phyloP scores from a whole-genome alignment of 2,797 vertebrate genomes.

The Adrianichthys oophorus region DNA sequence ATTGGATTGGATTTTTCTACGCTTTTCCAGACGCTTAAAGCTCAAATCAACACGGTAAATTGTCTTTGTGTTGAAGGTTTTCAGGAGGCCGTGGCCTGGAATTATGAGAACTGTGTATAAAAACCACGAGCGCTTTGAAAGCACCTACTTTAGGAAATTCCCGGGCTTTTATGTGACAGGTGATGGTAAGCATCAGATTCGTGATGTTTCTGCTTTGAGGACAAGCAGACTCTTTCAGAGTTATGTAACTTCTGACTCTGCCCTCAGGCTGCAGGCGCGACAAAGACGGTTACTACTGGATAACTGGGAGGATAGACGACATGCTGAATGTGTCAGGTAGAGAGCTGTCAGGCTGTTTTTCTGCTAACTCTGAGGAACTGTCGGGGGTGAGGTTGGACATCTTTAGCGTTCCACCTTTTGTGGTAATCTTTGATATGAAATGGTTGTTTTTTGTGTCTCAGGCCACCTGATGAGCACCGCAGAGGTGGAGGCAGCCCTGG shows the following conservation, averaged over 20 bases:
- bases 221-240: background rate
- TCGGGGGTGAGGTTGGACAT: too few relatives aligned
- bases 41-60: too few relatives aligned
- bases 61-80: constrained; percentile 66
- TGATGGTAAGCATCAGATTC: constrained; percentile 70
- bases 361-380: constrained; percentile 1
- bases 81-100: constrained; percentile 82
- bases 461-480: constrained; percentile 84
- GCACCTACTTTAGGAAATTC: constrained; percentile 84
- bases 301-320: constrained; percentile 85
- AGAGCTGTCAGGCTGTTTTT: background rate
- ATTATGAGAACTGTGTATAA: constrained; percentile 80
- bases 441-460: constrained; percentile 21
- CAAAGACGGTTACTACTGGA: constrained; percentile 86
- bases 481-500: constrained; percentile 80
- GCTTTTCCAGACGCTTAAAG: too few relatives aligned
- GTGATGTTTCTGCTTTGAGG: background rate
- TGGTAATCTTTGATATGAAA: too few relatives aligned
- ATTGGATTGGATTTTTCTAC: too few relatives aligned
- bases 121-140: constrained; percentile 82
- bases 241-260: constrained; percentile 6
- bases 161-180: constrained; percentile 84
- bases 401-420: too few relatives aligned
- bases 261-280: constrained; percentile 80
- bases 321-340: constrained; percentile 86